These are phyloP conservation scores for Podotricha telesiphe DNA, from an alignment of 2,888 invertebrate species.

Conservation along the genomic window DNA sequence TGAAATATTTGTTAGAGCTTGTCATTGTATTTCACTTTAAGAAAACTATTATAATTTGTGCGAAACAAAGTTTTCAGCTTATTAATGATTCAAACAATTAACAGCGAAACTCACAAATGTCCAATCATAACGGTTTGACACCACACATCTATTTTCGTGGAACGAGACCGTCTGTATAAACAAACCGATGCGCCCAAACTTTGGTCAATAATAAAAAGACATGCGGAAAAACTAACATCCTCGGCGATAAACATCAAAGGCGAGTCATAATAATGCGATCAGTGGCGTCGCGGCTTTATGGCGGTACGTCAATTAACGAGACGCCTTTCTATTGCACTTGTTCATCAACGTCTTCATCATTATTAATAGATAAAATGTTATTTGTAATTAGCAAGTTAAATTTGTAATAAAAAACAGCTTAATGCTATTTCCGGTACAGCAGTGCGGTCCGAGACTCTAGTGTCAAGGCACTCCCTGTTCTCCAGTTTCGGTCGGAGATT, in stretches of 20 bases:
- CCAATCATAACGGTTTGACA: constrained; percentile 76
- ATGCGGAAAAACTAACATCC: constrained; percentile 84
- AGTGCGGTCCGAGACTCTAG: too few species aligned
- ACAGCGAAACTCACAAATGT: constrained; percentile 57
- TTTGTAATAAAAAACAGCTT: too few species aligned
- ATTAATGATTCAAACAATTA: constrained; percentile 29
- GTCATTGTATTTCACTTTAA: too few species aligned
- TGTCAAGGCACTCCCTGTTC: too few species aligned
- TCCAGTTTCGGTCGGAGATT: too few species aligned
- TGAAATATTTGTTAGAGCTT: too few species aligned
- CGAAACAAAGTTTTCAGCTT: too few species aligned
- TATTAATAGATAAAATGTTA: constrained; percentile 12
- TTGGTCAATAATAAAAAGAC: constrained; percentile 82
- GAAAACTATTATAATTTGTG: too few species aligned
- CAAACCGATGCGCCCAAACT: constrained; percentile 79
- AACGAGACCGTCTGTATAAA: constrained; percentile 75
- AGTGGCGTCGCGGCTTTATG: constrained; percentile 71
- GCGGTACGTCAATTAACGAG: constrained; percentile 64
- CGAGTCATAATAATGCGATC: constrained; percentile 74
- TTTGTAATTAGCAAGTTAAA: neutral
- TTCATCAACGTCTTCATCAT: constrained; percentile 37
- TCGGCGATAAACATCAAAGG: constrained; percentile 78
- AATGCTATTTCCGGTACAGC: too few species aligned
- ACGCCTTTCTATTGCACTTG: constrained; percentile 41
- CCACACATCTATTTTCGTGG: constrained; percentile 79